Evolutionary conservation across 2,113 vertebrate genomes (phyloP), one percentile per base, ranked within the genome.

Genomic region (Verasper variegatus): DNA sequence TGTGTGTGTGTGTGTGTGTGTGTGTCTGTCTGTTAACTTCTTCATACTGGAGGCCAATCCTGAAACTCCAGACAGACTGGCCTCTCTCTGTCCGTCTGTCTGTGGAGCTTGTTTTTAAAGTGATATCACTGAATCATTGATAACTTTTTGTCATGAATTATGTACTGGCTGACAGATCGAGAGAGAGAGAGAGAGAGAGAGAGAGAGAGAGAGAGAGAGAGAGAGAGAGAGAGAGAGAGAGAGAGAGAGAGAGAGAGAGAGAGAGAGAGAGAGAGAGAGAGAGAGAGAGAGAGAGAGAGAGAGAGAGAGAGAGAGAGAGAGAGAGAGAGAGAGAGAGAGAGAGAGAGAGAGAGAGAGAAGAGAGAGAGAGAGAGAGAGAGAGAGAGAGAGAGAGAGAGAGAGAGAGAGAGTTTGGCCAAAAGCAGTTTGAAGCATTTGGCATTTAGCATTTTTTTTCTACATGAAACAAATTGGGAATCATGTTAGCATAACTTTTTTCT

Each of bases 41-140:
- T 26, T 26, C 21, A 21, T 14, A 26, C 23, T 12, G 18, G 49
- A 52, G 49, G 17, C 45, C 11, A 15, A 13, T 13, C 45, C 45
- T 15, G 14, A 47, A 47, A 47, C 45, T 47, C 45, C 45, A 52
- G 49, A 52, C 13, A 52, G 49, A 20, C 18, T 52, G 49, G 18
- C 17, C 49, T 8, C 18, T 47, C 13, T 45, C 24, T 27, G 21
- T 61, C 70, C 37, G 73, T 57, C 55, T 57, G 21, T 23, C 57
- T 58, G 20, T 11, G 47, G 15, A 69, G 63, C 57, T 54, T 24
- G 62, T 60, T 67, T 62, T 66, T 52, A 42, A 62, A 72, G 11
- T 42, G 40, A 71, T 52, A 26, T 40, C 55, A 67, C 56, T 71
- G 67, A 79, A 75, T 75, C 14, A 71, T 71, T 83, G 27, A 83